Evolutionary conservation across 2,888 invertebrate genomes (phyloP), one percentile per base, ranked within the genome.

Genomic region (Lochmaea capreae): DNA sequence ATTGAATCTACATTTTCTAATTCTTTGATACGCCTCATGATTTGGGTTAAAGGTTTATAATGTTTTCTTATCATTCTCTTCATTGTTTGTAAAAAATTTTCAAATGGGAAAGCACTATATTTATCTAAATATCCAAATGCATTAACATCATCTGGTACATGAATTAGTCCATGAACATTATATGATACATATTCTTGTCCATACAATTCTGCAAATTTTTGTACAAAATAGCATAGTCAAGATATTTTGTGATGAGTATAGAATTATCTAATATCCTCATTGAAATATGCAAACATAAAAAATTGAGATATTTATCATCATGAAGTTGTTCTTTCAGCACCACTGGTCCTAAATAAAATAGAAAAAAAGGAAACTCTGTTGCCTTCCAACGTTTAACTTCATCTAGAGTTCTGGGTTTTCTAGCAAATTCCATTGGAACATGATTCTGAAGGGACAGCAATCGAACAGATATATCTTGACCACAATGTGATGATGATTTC

Each of bases 111-210:
- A 49, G 66, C 52, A 39, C 57, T 66, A 33, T 57, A 67, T 43
- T 57, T 43, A 67, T 67, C 67, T 59, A 67, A 39, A 2, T 16
- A 5, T 39, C 59, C 67, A 12, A 67, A 67, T 14, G 9, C 57
- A 12, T 18, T 57, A 39, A 67, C 67, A 67, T 67, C 54, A 54
- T n/a, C 52, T 18, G 8, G 8, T 18, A 57, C 14, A 57, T 67
- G 67, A 22, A 67, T n/a, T 39, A 67, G 33, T 39, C 33, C 52
- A 54, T 67, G 67, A 26, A 67, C 57, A 67, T 67, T 67, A 67
- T 57, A 42, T 16, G 57, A 67, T n/a, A 67, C 33, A 67, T 67
- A 39, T n/a, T 67, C 33, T 33, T 26, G 39, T 18, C 67, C 67
- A 67, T 67, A 67, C 10, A 67, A 18, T 33, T 14, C 16, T 12